Evolutionary conservation across 2,113 vertebrate genomes (phyloP), one percentile per base, ranked within the genome.

Genomic region (Prietella phreatophila): DNA sequence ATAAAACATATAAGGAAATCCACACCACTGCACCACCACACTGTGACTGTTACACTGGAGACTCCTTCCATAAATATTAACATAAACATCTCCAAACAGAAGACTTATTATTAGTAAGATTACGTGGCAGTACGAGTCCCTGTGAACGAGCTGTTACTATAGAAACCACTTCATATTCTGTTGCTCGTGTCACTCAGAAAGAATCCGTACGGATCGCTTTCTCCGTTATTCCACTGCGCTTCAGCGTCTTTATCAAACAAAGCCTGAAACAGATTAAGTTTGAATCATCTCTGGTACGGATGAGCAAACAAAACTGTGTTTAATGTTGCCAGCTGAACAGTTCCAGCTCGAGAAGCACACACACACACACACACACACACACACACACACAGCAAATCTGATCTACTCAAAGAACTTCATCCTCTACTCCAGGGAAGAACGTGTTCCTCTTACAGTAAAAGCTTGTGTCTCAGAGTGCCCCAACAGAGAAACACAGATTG

Each of bases 271-370:
- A 65, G 85, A 86, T 86, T 80, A 86, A 13, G 36, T 61, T 42
- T 47, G 42, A 86, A 61, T 65, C 85, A 65, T 78, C 85, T 67
- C 78, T 78, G 56, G 27, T 86, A 78, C 47, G 58, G 73, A 91
- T 87, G 89, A 91, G 89, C 88, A 90, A 89, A 93, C 89, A 90
- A 91, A 91, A 91, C 91, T 87, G 90, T 93, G 90, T 91, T 91
- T 88, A 92, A 89, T 88, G 80, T 88, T 91, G 91, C 92, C 87
- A 91, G 88, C 89, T 65, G 83, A 82, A 92, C 88, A 88, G 63
- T 88, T 92, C 91, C 91, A 92, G 88, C 90, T 93, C 85, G 82
- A 78, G 8, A 50, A 33, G 42, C 27, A n/a, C 47, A 50, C 39
- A 76, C 22, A 76, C 39, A 47, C 20, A 47, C 20, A 71, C 33